Evolutionary conservation across 2,888 invertebrate species (phyloP).

Genomic region (Conomelus anceps): DNA sequence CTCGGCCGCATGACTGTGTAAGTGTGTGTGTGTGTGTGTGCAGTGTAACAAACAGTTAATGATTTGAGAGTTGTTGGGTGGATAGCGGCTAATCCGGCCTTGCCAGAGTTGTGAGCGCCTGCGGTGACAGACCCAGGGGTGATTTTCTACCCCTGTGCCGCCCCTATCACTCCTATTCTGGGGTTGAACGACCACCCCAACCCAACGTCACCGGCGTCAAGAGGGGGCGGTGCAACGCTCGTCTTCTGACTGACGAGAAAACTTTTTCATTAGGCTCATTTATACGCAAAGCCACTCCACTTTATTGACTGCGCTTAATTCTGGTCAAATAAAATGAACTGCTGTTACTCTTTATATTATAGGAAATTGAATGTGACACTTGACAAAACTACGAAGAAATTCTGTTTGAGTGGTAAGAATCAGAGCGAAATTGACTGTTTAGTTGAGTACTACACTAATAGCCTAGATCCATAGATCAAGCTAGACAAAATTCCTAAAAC

Average conservation of each 20-base stretch:
- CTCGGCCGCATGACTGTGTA: too few relatives aligned
- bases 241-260: background rate
- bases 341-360: background rate
- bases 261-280: constrained; percentile 28
- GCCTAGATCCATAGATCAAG: too few relatives aligned
- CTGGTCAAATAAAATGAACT: background rate
- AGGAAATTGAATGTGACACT: background rate
- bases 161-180: too few relatives aligned
- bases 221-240: too few relatives aligned
- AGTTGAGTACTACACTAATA: too few relatives aligned
- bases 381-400: too few relatives aligned
- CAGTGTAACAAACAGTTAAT: background rate
- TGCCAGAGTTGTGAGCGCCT: too few relatives aligned
- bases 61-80: background rate
- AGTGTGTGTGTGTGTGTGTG: background rate
- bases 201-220: too few relatives aligned
- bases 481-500: too few relatives aligned
- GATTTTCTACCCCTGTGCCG: background rate
- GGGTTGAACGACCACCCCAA: background rate
- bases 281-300: constrained; percentile 37
- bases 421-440: too few relatives aligned
- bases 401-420: too few relatives aligned
- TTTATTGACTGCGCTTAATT: background rate
- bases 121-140: background rate
- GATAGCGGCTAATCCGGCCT: background rate